Base-by-base conservation (phyloP, 2,888 invertebrate genomes). In the Strigamia maritima region DNA sequence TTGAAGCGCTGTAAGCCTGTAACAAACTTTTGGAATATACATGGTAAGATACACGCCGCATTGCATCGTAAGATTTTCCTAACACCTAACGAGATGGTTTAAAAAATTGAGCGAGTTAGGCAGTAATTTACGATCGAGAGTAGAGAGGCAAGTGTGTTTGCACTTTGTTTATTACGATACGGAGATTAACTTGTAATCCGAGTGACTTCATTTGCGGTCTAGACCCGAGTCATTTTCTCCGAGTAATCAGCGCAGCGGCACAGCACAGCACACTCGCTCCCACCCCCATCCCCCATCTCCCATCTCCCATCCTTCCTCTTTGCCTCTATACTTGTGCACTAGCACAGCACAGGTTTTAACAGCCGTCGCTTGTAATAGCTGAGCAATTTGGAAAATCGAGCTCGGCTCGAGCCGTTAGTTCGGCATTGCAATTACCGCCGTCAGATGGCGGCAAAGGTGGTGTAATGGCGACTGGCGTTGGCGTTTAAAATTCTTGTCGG, bases 141-240 rank as follows among this genome's bases (percentile, higher is more conserved):
- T n/a, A n/a, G n/a, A 49, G 49, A 49, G n/a, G 49, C 19, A 19
- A 49, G 49, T 49, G 49, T 49, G 49, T 49, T 49, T 49, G n/a
- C 49, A 49, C 49, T 49, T 49, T 49, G 49, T 49, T 49, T 49
- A 49, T 49, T 49, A 49, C 49, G 49, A 49, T 49, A 49, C 49
- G 49, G 49, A 49, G 49, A 49, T 49, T 49, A 49, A 49, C 49
- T 49, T 49, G 49, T 49, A 49, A 49, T 49, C 49, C 49, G 49
- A 49, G 49, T 19, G 49, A 49, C 49, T 49, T 49, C 49, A 49
- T 49, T 49, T 49, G 49, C 14, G 49, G 49, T 49, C 49, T 49
- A 49, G 49, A 49, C 49, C 49, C 49, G 49, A 49, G 49, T 49
- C 49, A 19, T 49, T 49, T 49, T 49, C 49, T 16, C 49, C 49